These are phyloP conservation scores for Miichthys miiuy DNA, from an alignment of 2,797 vertebrate species.

Conservation along the genomic window DNA sequence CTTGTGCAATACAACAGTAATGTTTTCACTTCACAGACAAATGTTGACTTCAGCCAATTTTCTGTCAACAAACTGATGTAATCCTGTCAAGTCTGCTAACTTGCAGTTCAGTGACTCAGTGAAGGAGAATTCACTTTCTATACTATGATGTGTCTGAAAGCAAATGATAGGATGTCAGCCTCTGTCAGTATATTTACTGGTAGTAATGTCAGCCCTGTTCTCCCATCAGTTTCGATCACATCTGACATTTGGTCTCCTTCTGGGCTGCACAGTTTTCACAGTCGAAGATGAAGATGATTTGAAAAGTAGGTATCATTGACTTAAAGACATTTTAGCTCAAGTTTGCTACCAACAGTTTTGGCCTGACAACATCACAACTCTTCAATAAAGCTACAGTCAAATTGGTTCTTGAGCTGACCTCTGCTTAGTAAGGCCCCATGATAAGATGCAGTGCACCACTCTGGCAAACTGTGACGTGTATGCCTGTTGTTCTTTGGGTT, in stretches of 20 bases:
- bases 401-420: background rate
- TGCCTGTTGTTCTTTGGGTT: background rate
- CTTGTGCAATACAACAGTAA: slow-evolving; percentile 4
- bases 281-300: background rate
- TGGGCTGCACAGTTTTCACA: background rate
- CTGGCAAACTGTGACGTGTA: too few relatives aligned
- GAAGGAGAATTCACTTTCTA: background rate
- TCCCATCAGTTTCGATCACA: background rate
- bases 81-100: background rate
- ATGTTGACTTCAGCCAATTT: slow-evolving; percentile 13
- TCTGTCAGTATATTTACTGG: background rate
- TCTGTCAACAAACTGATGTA: slow-evolving; percentile 9
- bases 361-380: background rate
- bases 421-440: background rate
- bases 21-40: background rate
- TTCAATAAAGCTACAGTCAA: background rate
- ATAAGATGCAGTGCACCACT: background rate
- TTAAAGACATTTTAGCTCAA: background rate
- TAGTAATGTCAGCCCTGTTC: too few relatives aligned
- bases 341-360: background rate
- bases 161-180: background rate
- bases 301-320: background rate
- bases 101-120: slow-evolving; percentile 3
- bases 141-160: background rate
- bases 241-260: background rate